Conservation (phyloP, 2,113 vertebrate species). For the Sinocyclocheilus anophthalmus region DNA sequence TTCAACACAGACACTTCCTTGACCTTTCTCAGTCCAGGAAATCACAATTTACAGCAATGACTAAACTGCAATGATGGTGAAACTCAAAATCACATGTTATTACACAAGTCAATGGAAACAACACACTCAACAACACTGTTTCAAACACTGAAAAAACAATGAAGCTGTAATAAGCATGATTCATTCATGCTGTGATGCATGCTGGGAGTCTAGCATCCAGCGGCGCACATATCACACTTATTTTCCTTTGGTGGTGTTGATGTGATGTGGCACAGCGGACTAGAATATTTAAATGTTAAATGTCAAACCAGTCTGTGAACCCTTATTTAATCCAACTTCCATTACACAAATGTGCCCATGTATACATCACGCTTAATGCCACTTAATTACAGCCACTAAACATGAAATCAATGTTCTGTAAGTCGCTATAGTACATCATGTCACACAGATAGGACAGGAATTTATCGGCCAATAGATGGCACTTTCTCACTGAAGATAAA, state of each 20-base stretch:
- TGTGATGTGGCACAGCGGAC: not conserved
- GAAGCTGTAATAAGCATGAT: not conserved
- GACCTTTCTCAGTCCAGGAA: not conserved
- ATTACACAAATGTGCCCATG: not conserved
- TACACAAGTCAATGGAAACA: not conserved
- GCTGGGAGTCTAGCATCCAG: not conserved
- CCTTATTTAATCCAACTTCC: not conserved
- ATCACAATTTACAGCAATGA: not conserved
- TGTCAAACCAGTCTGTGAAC: not conserved
- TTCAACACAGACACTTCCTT: not conserved
- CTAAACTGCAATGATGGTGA: not conserved
- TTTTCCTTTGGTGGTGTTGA: not conserved
- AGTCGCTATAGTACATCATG: not conserved
- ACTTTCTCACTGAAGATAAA: conserved; percentile 72
- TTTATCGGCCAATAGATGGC: conserved; percentile 75
- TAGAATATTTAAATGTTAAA: not conserved
- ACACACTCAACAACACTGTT: not conserved
- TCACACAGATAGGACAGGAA: not conserved
- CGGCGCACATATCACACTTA: not conserved
- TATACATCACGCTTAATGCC: not conserved
- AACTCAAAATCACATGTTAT: not conserved
- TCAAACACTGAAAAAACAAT: not conserved
- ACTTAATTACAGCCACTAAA: conserved; percentile 23
- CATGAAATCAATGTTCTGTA: conserved; percentile 12
- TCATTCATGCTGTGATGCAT: conserved; percentile 8